Evolutionary conservation across 1,140 invertebrate species (phyloP).

Genomic region (Heterodera carotae): DNA sequence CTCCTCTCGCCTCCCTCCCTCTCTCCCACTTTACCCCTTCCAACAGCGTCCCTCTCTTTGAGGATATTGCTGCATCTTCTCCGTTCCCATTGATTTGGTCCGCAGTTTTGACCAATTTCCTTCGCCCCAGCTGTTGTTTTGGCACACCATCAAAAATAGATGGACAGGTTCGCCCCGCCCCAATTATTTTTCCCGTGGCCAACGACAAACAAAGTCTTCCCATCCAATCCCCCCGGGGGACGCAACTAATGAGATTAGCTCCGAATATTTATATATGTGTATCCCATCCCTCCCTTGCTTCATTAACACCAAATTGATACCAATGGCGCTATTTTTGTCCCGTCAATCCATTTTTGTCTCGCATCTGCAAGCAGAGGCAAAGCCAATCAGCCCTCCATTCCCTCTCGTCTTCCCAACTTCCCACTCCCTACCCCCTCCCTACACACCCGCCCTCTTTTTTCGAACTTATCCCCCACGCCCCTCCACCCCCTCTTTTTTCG

Average conservation of each 20-base stretch:
- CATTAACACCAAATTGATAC: not conserved
- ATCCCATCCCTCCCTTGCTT: not conserved
- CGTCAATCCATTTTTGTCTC: not conserved
- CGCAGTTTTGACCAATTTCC: not conserved
- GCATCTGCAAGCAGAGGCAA: too few species aligned
- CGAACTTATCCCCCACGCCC: too few species aligned
- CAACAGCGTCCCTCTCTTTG: too few species aligned
- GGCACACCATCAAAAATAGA: not conserved
- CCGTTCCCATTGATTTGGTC: not conserved
- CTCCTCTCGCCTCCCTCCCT: not conserved
- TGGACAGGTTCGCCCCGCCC: not conserved
- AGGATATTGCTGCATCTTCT: not conserved
- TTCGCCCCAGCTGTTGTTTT: not conserved
- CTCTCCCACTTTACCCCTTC: too few species aligned
- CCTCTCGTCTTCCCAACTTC: too few species aligned
- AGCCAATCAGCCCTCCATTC: not conserved
- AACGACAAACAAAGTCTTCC: not conserved
- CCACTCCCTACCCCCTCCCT: too few species aligned
- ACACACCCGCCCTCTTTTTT: too few species aligned
- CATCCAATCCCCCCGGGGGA: not conserved
- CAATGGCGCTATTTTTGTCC: not conserved
- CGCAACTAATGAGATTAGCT: not conserved
- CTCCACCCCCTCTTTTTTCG: too few species aligned
- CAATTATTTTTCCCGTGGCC: not conserved
- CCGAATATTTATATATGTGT: not conserved